A percentile compares a stretch with the other conserved stretches of the same genome.
Conservation (phyloP, 2,113 vertebrate genomes). For the Jaculus jaculus region DNA sequence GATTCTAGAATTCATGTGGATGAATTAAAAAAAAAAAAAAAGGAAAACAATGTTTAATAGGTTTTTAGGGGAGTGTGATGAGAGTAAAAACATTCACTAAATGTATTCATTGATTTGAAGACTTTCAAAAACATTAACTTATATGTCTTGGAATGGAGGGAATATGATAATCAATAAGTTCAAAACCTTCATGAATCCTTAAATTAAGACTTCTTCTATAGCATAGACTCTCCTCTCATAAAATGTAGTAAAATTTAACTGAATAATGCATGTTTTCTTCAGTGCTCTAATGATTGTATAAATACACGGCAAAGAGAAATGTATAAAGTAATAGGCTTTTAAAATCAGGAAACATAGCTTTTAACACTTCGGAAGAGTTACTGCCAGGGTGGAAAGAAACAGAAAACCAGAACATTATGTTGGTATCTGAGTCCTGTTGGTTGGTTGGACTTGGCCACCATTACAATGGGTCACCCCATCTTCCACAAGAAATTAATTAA, state of each 20-base stretch:
- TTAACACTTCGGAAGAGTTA: constrained; percentile 48
- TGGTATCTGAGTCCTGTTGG: not conserved
- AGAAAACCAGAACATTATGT: not conserved
- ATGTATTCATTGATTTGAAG: constrained; percentile 69
- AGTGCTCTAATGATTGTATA: constrained; percentile 73
- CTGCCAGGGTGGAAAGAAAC: constrained; percentile 14
- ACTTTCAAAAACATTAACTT: constrained; percentile 67
- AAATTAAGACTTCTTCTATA: constrained; percentile 67
- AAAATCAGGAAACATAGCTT: constrained; percentile 55
- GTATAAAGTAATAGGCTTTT: constrained; percentile 67
- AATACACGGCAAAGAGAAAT: constrained; percentile 70
- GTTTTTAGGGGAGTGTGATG: constrained; percentile 35
- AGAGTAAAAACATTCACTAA: constrained; percentile 56
- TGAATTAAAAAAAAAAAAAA: constrained; percentile 26
- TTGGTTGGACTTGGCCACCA: not conserved
- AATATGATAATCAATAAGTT: constrained; percentile 73
- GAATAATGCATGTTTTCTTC: constrained; percentile 77
- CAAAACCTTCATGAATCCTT: constrained; percentile 68
- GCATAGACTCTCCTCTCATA: constrained; percentile 49
- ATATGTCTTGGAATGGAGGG: constrained; percentile 45
- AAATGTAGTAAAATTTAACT: constrained; percentile 73
- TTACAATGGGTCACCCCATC: not conserved
- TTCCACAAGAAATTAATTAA: not conserved
- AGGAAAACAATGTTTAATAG: constrained; percentile 33
- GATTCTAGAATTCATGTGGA: constrained; percentile 53